phyloP scores from a whole-genome alignment of 2,888 invertebrate genomes.

The Bombylius major region DNA sequence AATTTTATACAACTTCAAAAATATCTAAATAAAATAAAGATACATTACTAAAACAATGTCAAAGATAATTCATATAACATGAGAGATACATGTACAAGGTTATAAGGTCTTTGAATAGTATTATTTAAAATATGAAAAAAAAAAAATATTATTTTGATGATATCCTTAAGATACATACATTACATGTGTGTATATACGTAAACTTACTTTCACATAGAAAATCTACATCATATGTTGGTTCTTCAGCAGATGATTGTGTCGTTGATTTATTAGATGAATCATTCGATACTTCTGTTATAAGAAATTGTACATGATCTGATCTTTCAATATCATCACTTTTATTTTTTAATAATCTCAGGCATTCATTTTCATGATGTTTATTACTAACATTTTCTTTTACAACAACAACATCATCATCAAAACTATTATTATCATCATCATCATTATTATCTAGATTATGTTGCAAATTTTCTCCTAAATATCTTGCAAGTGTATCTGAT shows the following conservation, averaged over 20 bases:
- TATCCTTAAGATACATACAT: no score
- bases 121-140: no score
- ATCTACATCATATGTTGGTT: slow-evolving; percentile 32
- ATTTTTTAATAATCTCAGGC: slow-evolving; percentile 31
- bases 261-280: slow-evolving; percentile 42
- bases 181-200: no score
- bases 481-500: no score
- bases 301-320: slow-evolving; percentile 83
- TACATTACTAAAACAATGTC: no score
- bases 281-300: slow-evolving; percentile 71
- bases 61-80: no score
- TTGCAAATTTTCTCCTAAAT: background rate
- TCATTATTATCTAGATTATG: slow-evolving; percentile 21
- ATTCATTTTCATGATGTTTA: slow-evolving; percentile 27
- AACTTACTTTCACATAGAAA: slow-evolving; percentile 32
- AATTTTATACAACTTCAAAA: no score
- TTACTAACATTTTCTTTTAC: slow-evolving; percentile 19
- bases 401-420: no score
- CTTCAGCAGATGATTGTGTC: slow-evolving; percentile 33
- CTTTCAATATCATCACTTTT: slow-evolving; percentile 36
- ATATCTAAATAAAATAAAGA: no score
- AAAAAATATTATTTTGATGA: no score
- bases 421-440: slow-evolving; percentile 21
- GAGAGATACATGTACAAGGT: no score
- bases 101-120: no score